phyloP scores from a whole-genome alignment of 1,140 invertebrate species.

The Drosophila jambulina region DNA sequence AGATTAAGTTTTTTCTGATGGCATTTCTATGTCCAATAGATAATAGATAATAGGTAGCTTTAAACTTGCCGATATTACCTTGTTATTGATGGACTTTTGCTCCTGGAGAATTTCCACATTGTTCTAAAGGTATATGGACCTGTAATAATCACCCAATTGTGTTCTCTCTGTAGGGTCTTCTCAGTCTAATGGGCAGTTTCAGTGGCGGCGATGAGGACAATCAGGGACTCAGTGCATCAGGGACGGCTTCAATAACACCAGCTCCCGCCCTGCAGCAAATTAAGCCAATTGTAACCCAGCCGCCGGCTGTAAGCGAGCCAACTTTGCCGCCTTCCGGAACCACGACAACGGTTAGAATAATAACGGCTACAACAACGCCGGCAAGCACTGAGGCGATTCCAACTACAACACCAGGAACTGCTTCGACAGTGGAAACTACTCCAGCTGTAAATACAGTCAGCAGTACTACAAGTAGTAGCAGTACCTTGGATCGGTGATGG shows the following conservation, averaged over 20 bases:
- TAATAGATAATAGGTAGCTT: too few relatives aligned
- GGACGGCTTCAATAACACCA: conserved; percentile 5
- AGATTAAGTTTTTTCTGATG: too few relatives aligned
- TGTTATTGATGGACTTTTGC: background rate
- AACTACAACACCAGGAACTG: conserved; percentile 3
- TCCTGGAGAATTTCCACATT: background rate
- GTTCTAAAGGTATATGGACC: background rate
- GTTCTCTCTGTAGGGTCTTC: conserved; percentile 37
- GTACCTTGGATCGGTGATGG: conserved; percentile 7
- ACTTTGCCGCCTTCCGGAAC: background rate
- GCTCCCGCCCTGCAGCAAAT: conserved; percentile 26
- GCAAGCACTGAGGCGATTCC: background rate
- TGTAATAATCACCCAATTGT: background rate
- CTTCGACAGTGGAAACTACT: conserved; percentile 7
- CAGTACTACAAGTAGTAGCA: conserved; percentile 6
- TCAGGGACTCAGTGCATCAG: conserved; percentile 16
- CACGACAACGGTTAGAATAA: conserved; percentile 5
- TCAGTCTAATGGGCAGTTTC: conserved; percentile 33
- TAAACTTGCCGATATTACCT: background rate
- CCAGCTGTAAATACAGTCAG: conserved; percentile 1
- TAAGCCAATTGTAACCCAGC: conserved; percentile 40
- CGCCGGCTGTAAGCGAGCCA: conserved; percentile 9
- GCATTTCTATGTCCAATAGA: too few relatives aligned
- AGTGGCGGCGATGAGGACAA: conserved; percentile 14
- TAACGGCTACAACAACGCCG: conserved; percentile 1